Evolutionary conservation across 2,888 invertebrate genomes (phyloP), one percentile per base, ranked within the genome.

Genomic region (Perizoma affinitatum): DNA sequence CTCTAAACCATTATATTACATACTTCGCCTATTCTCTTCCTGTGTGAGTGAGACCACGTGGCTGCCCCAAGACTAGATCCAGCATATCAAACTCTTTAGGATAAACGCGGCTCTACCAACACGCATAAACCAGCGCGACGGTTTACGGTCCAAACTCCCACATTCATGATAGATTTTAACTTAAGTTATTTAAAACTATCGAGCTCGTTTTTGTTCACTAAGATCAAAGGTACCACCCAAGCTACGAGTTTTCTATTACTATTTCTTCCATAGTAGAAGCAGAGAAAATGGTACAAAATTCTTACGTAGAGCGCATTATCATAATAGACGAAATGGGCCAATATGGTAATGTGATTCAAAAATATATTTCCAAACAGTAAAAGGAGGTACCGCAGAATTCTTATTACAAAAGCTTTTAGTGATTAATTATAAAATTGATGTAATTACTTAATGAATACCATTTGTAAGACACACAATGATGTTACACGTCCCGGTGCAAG

Each of bases 261-360:
- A 76, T 72, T 70, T 75, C 77, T 75, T 74, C 71, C 70, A 62
- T 79, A 81, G 77, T 79, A 67, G 74, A 68, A 73, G 64, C 72
- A 74, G 71, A 68, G 65, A 75, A 74, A 71, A 73, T 68, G 61
- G 61, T 70, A 76, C 73, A 76, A 73, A 74, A 75, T 71, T 70
- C 72, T 72, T 74, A 78, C 75, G 73, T 70, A 73, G 70, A 69
- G 54, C 63, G 58, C 70, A 79, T 78, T 78, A 78, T 69, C 73
- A 76, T 78, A 78, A 76, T 78, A 66, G 68, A 74, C 65, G 11
- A 51, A 65, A 65, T 40, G 5, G 46, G 42, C 41, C 51, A 34
- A 61, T 58, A 60, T 33, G 58, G 63, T 70, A 67, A 75, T 71
- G 71, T 70, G 64, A 76, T 78, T 72, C 70, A 70, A 78, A 74